A percentile compares a stretch with the other conserved stretches of the same genome.
Evolutionary conservation across 2,113 vertebrate genomes (phyloP).

Genomic region (Myxocyprinus asiaticus): DNA sequence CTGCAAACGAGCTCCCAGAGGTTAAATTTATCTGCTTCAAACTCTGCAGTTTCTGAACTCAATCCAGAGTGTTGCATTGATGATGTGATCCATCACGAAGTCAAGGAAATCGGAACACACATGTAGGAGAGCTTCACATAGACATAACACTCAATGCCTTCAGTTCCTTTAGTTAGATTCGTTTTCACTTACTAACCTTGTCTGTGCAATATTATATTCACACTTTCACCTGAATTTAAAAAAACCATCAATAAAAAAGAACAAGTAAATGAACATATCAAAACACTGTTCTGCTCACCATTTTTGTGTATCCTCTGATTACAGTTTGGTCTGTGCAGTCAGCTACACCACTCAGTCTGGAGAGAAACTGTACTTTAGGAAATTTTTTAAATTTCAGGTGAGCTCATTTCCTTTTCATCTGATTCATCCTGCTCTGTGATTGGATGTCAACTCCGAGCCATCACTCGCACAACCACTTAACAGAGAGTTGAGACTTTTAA

Average conservation of each 20-base stretch:
- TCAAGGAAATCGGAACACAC: slow-evolving; percentile 98
- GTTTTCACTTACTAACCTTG: too few species aligned
- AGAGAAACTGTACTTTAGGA: slow-evolving; percentile 98
- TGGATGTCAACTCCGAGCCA: background rate
- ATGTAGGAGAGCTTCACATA: slow-evolving; percentile 77
- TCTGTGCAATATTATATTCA: too few species aligned
- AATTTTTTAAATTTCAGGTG: slow-evolving; percentile 99
- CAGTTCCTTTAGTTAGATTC: too few species aligned
- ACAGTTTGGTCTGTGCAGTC: slow-evolving; percentile 96
- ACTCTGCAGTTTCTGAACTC: slow-evolving; percentile 88
- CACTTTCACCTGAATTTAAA: too few species aligned
- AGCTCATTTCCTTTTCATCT: slow-evolving; percentile 10
- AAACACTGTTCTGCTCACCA: slow-evolving; percentile 8
- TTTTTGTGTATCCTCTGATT: slow-evolving; percentile 37
- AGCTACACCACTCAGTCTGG: slow-evolving; percentile 94
- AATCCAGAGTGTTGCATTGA: slow-evolving; percentile 95
- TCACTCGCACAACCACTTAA: slow-evolving; percentile 61
- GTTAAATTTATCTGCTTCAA: slow-evolving; percentile 95
- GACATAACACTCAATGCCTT: background rate
- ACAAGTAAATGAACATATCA: too few species aligned
- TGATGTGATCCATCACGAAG: slow-evolving; percentile 98
- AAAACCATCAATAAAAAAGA: too few species aligned
- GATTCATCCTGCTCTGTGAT: background rate
- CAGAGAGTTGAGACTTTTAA: slow-evolving; percentile 53
- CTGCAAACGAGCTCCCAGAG: slow-evolving; percentile 98